Base-by-base conservation (phyloP, 2,797 vertebrate genomes). In the Enteromius argenteus region DNA sequence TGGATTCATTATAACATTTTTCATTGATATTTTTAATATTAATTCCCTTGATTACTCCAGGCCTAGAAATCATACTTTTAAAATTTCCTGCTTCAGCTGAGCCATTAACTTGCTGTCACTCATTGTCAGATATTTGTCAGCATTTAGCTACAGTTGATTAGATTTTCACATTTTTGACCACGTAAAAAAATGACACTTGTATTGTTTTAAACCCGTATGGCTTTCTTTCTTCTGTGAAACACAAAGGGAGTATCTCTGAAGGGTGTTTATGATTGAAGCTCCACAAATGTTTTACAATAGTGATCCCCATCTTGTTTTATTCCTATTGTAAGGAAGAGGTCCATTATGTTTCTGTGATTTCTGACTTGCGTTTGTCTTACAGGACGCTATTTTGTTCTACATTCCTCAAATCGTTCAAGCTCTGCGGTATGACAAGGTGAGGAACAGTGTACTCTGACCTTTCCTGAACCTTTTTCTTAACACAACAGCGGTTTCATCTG, bases 301-400 rank as follows among this genome's bases (percentile, higher is more conserved):
- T 53, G 5, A 19, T 53, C 46, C 30, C 14, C 27, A 35, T 74
- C 46, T 53, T 19, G 11, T 30, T 71, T 15, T 17, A 44, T 69
- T 42, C 21, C 10, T 23, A n/a, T 0, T 27, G 13, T 42, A 23
- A 32, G 27, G 0, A 49, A 21, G 27, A 19, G 42, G 4, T 19
- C 7, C 42, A 15, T 72, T 11, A 21, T 35, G 30, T 35, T n/a
- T 53, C 19, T 42, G n/a, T 73, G 80, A 39, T 64, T 51, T 37
- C 3, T 53, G 21, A 5, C 23, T 75, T 67, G 67, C 0, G 37
- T 58, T 35, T 37, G 27, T 79, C 51, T 68, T 17, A 69, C 85
- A 99, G 98, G 98, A 99, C 10, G 98, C 98, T 86, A 99, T 99
- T 94, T 93, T 99, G 89, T 99, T 99, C 94, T 99, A 99, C 94